These are phyloP conservation scores for Cebidichthys violaceus DNA, from an alignment of 2,113 vertebrate genomes.

Conservation along the genomic window DNA sequence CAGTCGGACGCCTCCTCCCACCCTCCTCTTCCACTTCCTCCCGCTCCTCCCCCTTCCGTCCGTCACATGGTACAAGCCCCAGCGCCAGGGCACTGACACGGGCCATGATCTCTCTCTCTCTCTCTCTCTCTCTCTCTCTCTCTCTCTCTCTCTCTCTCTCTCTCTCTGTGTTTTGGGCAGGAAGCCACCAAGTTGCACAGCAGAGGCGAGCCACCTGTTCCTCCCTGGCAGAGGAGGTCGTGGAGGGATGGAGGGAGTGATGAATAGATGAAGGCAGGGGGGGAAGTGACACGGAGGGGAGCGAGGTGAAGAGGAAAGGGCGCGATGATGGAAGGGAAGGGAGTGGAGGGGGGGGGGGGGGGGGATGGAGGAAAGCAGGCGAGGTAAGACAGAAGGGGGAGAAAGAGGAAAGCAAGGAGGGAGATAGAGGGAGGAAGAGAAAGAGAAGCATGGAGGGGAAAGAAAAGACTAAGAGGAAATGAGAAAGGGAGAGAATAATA, in stretches of 20 bases:
- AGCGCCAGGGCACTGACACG: slow-evolving; percentile 45
- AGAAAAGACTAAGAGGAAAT: not conserved
- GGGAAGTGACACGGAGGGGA: slow-evolving; percentile 4
- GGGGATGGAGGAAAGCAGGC: not conserved
- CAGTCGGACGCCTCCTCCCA: slow-evolving; percentile 18
- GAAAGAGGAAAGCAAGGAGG: not conserved
- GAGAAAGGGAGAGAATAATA: not conserved
- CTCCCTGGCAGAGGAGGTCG: slow-evolving; percentile 53
- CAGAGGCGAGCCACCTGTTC: slow-evolving; percentile 74
- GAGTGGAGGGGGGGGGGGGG: not conserved
- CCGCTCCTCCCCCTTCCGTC: slow-evolving; percentile 53
- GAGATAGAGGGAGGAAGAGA: not conserved
- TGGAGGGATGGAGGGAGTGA: slow-evolving; percentile 45
- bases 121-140: not conserved
- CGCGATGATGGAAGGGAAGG: not conserved
- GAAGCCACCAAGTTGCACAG: slow-evolving; percentile 58
- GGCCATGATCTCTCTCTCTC: slow-evolving; percentile 32
- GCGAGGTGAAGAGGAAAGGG: slow-evolving; percentile 12
- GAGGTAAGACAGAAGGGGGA: too few species aligned
- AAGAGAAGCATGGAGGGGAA: not conserved
- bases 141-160: not conserved
- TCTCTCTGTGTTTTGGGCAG: slow-evolving; percentile 41
- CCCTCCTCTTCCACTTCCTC: slow-evolving; percentile 35
- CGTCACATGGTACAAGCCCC: slow-evolving; percentile 41
- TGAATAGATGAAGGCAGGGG: slow-evolving; percentile 42